Base-by-base conservation (phyloP, 2,888 invertebrate genomes). In the Auanema freiburgensis region DNA sequence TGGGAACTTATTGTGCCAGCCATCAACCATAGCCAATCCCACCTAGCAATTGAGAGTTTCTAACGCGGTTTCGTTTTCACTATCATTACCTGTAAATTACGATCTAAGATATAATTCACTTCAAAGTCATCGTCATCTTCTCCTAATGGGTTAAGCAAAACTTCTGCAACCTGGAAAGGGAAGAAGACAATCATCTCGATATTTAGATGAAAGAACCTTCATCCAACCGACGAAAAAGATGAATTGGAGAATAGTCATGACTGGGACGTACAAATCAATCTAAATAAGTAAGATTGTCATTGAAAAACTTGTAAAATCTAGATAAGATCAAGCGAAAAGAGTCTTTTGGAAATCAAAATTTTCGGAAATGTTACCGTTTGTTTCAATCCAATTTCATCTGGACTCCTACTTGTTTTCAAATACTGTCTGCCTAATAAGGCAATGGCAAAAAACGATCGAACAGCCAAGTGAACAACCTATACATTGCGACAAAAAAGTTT, bases 71-170 rank as follows among this genome's bases (percentile, higher is more conserved):
- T 23, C 8, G 41, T 10, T 43, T 52, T 18, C 18, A 2, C 23
- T 21, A 52, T 18, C 42, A 5, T 11, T 24, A 76, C 74, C 63
- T 79, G 77, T 2, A 79, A 64, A 57, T 79, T 79, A 46, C 79
- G 68, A 60, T 79, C 79, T 23, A 79, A 56, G 24, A 80, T 78
- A 70, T 74, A 81, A 65, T 81, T 81, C 24, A 71, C 69, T 49
- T 81, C 80, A 52, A 81, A 79, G 62, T 80, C 80, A 49, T 80
- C 80, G 52, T 80, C 78, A 58, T 79, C 78, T 41, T 76, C 75
- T 12, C 78, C 78, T 5, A 80, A 60, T 1, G 80, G 80, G 53
- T 58, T 50, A 41, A 65, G 51, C 51, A 63, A 49, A 14, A 57
- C 57, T 23, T 58, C 56, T 2, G 56, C 56, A 14, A 56, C 62